These are phyloP conservation scores for Steinernema hermaphroditum DNA, from an alignment of 2,888 invertebrate genomes.

Conservation along the genomic window DNA sequence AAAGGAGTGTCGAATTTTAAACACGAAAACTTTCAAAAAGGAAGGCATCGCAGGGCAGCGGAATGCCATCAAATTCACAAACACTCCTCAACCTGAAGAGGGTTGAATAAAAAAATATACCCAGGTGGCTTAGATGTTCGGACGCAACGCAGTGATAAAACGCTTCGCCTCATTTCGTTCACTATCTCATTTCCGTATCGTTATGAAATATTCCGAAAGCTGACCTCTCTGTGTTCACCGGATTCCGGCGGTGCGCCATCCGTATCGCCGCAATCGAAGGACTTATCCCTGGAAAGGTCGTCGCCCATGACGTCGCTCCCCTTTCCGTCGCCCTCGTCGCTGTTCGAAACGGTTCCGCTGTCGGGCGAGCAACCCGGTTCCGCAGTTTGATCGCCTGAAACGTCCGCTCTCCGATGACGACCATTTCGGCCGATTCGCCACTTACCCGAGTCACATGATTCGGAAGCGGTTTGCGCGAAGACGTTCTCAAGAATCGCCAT, in stretches of 20 bases:
- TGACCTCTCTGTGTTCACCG: background rate
- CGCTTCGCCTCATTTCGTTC: too few species aligned
- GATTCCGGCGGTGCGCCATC: background rate
- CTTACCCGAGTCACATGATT: conserved; percentile 4
- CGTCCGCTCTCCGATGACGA: too few species aligned
- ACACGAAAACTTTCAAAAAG: too few species aligned
- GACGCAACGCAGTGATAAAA: too few species aligned
- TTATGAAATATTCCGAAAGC: background rate
- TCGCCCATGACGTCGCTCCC: conserved; percentile 24
- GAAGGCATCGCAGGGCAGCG: too few species aligned
- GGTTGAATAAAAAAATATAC: too few species aligned
- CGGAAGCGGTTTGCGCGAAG: conserved; percentile 1
- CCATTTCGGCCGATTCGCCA: background rate
- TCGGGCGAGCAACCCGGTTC: conserved; percentile 31
- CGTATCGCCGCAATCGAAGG: background rate
- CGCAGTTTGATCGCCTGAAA: conserved; percentile 15
- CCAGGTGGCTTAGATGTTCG: too few species aligned
- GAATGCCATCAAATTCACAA: too few species aligned
- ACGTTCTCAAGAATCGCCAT: conserved; percentile 12
- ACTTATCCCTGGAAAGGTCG: background rate
- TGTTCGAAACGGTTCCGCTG: conserved; percentile 37
- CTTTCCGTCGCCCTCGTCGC: conserved; percentile 27
- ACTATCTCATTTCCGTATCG: too few species aligned
- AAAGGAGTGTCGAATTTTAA: too few species aligned
- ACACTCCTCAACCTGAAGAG: too few species aligned